Base-by-base conservation (phyloP, 1,140 invertebrate species). In the Hycleus phaleratus region DNA sequence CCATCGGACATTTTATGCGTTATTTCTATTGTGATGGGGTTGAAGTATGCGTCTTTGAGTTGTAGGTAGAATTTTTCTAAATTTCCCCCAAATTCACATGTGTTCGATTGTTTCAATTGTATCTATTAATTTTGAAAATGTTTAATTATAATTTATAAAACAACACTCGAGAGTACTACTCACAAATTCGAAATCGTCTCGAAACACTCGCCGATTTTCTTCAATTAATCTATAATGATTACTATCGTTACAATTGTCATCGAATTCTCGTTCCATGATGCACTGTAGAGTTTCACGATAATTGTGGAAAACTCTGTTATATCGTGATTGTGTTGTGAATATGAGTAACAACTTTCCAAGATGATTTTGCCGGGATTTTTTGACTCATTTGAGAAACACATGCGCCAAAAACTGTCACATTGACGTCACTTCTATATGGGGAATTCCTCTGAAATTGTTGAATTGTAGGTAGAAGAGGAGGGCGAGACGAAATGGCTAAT, bases 311-410 rank as follows among this genome's bases (percentile, higher is more conserved):
- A 32, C 7, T 32, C 7, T 32, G 32, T 32, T 32, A 7, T 32
- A 32, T 32, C 32, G 32, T 5, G 51, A 46, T 52, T 52, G 50
- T 44, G 45, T 44, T 18, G 44, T 45, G 51, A 45, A 32, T 18
- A 53, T 53, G 51, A 53, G 51, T 53, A 53, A 53, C 51, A 53
- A 53, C 51, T 53, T 53, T 53, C 51, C 51, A 53, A 32, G 51
- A 53, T 45, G 44, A 53, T 53, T 53, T 53, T 53, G 51, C 51
- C 51, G 51, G 51, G 51, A 39, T 56, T 48, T 48, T 56, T 47
- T 38, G 32, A 38, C 45, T 40, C 26, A 48, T 11, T 47, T 56
- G 18, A 32, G 32, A 32, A 47, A 47, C 53, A 56, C 53, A 56
- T 47, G 45, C 46, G 45, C 45, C 24, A 10, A n/a, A 47, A 39